Evolutionary conservation across 2,888 invertebrate species (phyloP), one percentile per base, ranked within the genome.

Genomic region (Oscheius sp.): DNA sequence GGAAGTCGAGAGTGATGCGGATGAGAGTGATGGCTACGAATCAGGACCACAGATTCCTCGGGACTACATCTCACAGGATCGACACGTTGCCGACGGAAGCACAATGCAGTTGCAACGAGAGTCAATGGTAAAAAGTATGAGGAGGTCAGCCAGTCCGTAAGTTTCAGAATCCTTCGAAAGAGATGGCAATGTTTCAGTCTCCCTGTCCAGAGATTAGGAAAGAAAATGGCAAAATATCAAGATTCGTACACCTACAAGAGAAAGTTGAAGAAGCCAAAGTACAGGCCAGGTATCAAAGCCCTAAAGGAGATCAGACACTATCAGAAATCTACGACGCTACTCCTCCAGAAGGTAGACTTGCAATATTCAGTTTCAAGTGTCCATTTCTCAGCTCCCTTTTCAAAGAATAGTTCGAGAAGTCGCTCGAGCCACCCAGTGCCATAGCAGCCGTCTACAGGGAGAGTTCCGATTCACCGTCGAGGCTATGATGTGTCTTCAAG

Each of bases 231-330:
- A 7, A 42, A 42, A 42, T 42, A 42, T 42, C 42, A 42, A 21
- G 21, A 21, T 0, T 5, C 55, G 21, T 55, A 29, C 55, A 55
- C 21, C 9, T 32, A 32, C 32, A 32, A 55, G 55, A 32, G 35
- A 33, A 48, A 33, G 32, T 7, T 9, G 2, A 48, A 65, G 29
- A 60, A 42, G 50, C 68, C 48, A 32, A 73, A 72, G 7, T 76
- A 70, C 35, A 63, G 77, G 9, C 81, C 81, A 0, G 79, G 79
- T 33, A 70, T 74, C 53, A 76, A 74, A 58, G 79, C 79, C 13
- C 65, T 81, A n/a, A 42, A 50, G 2, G 81, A 81, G 65, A 81
- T 81, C 42, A 51, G 81, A 3, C 47, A 77, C 4, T 78, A 78
- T 63, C 81, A 81, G 48, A 76, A 78, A 35, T 76, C 81, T 0